Conservation (phyloP, 1,140 invertebrate genomes). For the Pachypeltis micranthus region DNA sequence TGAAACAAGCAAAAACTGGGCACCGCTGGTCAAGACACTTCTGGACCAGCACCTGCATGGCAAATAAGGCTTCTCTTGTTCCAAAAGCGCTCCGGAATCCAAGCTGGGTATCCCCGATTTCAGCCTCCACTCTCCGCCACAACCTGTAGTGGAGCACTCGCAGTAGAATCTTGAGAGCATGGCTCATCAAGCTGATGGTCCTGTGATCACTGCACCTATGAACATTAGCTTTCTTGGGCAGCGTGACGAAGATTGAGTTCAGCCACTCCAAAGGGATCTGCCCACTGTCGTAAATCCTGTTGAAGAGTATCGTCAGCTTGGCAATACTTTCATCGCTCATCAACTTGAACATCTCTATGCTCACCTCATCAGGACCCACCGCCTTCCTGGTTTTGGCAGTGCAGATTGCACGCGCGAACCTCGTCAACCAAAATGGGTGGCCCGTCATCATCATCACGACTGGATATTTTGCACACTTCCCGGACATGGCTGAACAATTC, state of each 20-base stretch:
- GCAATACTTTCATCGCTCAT: slow-evolving; percentile 14
- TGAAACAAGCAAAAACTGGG: slow-evolving; percentile 24
- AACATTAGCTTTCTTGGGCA: slow-evolving; percentile 7
- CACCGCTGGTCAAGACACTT: slow-evolving; percentile 23
- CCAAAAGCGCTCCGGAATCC: too few relatives aligned
- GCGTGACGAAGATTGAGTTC: slow-evolving; percentile 12
- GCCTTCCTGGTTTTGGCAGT: slow-evolving; percentile 17
- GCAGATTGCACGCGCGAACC: not conserved
- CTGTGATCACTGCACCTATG: not conserved
- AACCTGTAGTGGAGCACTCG: too few relatives aligned
- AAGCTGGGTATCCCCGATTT: too few relatives aligned
- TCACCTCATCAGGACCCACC: slow-evolving; percentile 10
- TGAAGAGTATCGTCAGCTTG: slow-evolving; percentile 11
- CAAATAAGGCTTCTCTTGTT: too few relatives aligned
- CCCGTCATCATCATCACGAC: not conserved
- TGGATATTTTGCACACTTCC: not conserved
- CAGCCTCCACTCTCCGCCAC: too few relatives aligned
- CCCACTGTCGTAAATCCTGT: slow-evolving; percentile 19
- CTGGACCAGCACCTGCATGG: too few relatives aligned
- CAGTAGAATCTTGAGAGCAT: slow-evolving; percentile 1
- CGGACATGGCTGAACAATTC: slow-evolving; percentile 22
- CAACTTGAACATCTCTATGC: slow-evolving; percentile 17
- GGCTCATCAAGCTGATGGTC: slow-evolving; percentile 23
- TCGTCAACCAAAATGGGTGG: not conserved
- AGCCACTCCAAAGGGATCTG: slow-evolving; percentile 20